These are phyloP conservation scores for Beris morrisii DNA, from an alignment of 2,888 invertebrate species.

Conservation along the genomic window DNA sequence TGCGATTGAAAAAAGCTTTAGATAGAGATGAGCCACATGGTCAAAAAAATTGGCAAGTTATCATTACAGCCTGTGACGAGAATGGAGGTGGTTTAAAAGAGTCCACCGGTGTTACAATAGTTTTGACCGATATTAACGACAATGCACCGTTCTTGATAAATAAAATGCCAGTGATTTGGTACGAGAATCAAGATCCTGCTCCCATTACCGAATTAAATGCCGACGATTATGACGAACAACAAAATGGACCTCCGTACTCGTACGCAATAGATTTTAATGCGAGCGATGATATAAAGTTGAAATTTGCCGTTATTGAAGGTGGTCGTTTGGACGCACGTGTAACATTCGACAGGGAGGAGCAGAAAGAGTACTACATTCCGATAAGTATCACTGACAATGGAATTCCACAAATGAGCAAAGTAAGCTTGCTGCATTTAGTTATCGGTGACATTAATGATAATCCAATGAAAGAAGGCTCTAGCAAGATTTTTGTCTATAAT, in stretches of 20 bases:
- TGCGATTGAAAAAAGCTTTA: slow-evolving; percentile 65
- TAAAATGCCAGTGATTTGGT: slow-evolving; percentile 80
- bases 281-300: slow-evolving; percentile 67
- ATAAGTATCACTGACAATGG: slow-evolving; percentile 89
- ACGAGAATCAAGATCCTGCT: slow-evolving; percentile 74
- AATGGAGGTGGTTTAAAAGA: slow-evolving; percentile 67
- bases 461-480: slow-evolving; percentile 82
- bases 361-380: slow-evolving; percentile 85
- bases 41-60: slow-evolving; percentile 75
- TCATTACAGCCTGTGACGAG: slow-evolving; percentile 75
- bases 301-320: slow-evolving; percentile 71
- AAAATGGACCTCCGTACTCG: slow-evolving; percentile 85
- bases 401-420: slow-evolving; percentile 70
- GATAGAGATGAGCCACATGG: slow-evolving; percentile 91
- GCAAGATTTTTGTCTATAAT: slow-evolving; percentile 92
- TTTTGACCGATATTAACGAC: slow-evolving; percentile 85
- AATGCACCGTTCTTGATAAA: slow-evolving; percentile 87
- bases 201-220: slow-evolving; percentile 71
- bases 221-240: slow-evolving; percentile 77
- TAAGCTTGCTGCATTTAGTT: slow-evolving; percentile 81
- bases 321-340: slow-evolving; percentile 71
- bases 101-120: slow-evolving; percentile 69
- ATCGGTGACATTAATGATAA: slow-evolving; percentile 96
- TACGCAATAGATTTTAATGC: slow-evolving; percentile 63
- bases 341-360: slow-evolving; percentile 82